Evolutionary conservation across 1,140 invertebrate species (phyloP).

Genomic region (Nephila pilipes): DNA sequence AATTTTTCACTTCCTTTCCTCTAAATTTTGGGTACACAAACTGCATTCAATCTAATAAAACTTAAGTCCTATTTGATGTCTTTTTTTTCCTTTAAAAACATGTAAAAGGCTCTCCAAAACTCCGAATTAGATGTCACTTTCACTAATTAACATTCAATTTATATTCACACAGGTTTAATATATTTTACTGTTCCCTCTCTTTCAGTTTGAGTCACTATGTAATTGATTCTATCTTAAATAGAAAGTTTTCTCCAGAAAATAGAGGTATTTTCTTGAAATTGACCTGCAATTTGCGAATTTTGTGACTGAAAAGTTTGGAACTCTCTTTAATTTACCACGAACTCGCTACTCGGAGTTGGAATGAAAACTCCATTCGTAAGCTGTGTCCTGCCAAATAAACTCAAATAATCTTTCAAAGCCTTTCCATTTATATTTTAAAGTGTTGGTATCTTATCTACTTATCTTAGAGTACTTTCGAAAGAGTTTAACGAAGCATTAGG

Average conservation of each 20-base stretch:
- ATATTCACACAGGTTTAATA: slow-evolving; percentile 12
- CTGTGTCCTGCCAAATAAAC: slow-evolving; percentile 25
- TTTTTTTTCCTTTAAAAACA: neutral
- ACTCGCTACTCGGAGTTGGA: neutral
- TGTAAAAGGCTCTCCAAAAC: neutral
- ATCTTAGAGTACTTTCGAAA: slow-evolving; percentile 55
- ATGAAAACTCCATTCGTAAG: neutral
- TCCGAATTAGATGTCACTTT: neutral
- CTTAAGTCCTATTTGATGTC: too few species aligned
- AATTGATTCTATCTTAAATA: slow-evolving; percentile 32
- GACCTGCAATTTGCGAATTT: neutral
- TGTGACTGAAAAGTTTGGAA: neutral
- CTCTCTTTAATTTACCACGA: neutral
- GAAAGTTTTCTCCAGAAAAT: neutral
- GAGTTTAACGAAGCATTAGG: slow-evolving; percentile 62
- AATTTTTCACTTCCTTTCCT: too few species aligned
- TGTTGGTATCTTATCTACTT: slow-evolving; percentile 62
- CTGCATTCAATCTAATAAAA: too few species aligned
- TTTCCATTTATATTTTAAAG: slow-evolving; percentile 63
- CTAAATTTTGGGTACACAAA: too few species aligned
- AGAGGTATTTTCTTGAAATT: neutral
- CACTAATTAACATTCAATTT: neutral
- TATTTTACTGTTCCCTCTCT: neutral
- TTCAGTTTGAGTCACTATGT: neutral
- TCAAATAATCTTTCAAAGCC: slow-evolving; percentile 44